Base-by-base conservation (phyloP, 2,113 vertebrate species). In the Delphinus delphis region DNA sequence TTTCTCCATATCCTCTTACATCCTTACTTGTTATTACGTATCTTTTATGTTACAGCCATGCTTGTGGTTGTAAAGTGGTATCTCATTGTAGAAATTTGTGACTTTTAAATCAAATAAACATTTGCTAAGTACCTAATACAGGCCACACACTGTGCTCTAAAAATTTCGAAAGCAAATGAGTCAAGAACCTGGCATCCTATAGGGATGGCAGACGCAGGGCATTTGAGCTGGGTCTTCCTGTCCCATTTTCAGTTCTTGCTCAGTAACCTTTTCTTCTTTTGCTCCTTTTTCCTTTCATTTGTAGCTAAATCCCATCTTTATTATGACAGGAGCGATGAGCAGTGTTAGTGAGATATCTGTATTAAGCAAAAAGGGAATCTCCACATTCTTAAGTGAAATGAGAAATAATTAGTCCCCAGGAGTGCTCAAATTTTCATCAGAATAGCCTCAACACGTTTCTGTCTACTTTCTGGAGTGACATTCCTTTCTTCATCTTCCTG, bases 341-440 rank as follows among this genome's bases (percentile, higher is more conserved):
- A 11, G 31, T 58, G n/a, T 20, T 74, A 38, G 17, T 15, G n/a
- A 93, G 95, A 63, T 88, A 79, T 47, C 58, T 79, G 21, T 55
- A 50, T 71, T 73, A 60, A 87, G 88, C 55, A 80, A 53, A 93
- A 85, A 55, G 23, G 20, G 31, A 79, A 95, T 15, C 8, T 80
- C 18, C 2, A 38, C 5, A 36, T 85, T 96, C 50, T 93, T 90
- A 70, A 83, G 26, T 80, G 70, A 76, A 80, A 90, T 70, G 79
- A 94, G 44, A 96, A 92, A 94, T 88, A 67, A 94, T 90, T 67
- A 88, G 76, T 70, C 65, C 85, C 76, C 0, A 1, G 28, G 71
- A 95, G 70, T 76, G 70, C 70, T 84, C 44, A 26, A 3, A 50
- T 85, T 95, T 50, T 94, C 41, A 58, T 70, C 31, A 44, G 81